Evolutionary conservation across 92 coral and sea anemone species (phyloP).

Genomic region (Paragorgia papillata): DNA sequence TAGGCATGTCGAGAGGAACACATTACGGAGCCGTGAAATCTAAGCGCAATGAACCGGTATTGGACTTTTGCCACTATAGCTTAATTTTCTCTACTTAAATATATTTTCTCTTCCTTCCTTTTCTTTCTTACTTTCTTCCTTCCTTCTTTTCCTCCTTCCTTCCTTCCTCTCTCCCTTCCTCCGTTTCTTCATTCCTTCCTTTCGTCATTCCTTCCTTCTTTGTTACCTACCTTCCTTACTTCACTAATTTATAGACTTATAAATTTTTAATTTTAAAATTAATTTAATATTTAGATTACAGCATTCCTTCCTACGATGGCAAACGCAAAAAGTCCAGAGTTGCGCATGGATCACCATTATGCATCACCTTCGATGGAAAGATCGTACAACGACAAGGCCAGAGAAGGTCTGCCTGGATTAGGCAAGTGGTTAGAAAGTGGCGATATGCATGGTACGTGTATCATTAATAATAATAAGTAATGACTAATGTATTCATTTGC

Average conservation of each 20-base stretch:
- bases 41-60: conserved; percentile 31
- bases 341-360: conserved; percentile 24
- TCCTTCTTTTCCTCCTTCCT: too few species aligned
- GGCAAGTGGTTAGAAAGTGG: conserved; percentile 29
- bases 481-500: too few species aligned
- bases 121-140: too few species aligned
- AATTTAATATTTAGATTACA: too few species aligned
- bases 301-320: conserved; percentile 32
- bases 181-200: too few species aligned
- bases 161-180: too few species aligned
- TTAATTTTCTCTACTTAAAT: background rate
- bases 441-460: background rate
- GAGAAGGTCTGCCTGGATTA: conserved; percentile 30
- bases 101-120: background rate
- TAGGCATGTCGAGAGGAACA: conserved; percentile 21
- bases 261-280: too few species aligned
- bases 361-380: conserved; percentile 5
- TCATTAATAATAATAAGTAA: too few species aligned
- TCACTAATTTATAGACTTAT: too few species aligned
- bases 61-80: too few species aligned
- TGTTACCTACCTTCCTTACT: too few species aligned
- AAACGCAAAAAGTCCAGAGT: background rate
- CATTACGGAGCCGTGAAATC: conserved; percentile 19
- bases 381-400: conserved; percentile 40
- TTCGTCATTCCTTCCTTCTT: too few species aligned